Conservation (phyloP, 2,888 invertebrate genomes). For the Drosophila percnosoma region DNA sequence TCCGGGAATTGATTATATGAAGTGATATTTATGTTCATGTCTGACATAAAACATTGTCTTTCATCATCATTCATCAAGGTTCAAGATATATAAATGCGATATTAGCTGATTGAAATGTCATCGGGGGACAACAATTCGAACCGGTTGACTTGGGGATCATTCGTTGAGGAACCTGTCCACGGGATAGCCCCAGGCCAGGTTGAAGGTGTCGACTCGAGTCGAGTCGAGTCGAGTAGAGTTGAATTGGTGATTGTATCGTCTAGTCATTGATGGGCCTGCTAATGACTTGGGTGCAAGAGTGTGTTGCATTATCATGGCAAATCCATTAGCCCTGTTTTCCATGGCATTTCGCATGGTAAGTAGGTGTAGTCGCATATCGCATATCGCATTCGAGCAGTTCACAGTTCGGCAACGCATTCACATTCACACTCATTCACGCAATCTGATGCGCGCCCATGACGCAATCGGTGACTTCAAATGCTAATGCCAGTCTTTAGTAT, state of each 20-base stretch:
- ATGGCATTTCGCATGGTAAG: conserved; percentile 5
- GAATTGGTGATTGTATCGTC: conserved; percentile 40
- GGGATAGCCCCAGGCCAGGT: not conserved
- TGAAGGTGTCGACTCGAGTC: not conserved
- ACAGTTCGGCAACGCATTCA: not conserved
- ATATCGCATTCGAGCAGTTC: conserved; percentile 12
- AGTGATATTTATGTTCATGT: conserved; percentile 9
- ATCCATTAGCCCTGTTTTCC: conserved; percentile 49
- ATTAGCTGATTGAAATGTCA: conserved; percentile 51
- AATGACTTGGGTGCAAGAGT: conserved; percentile 45
- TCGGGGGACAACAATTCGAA: conserved; percentile 19
- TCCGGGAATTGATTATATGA: not conserved
- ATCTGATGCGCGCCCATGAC: conserved; percentile 43
- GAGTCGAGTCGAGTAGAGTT: conserved; percentile 29
- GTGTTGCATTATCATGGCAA: conserved; percentile 46
- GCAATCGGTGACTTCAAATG: conserved; percentile 58
- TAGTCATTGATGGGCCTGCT: conserved; percentile 35
- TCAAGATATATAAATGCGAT: conserved; percentile 13
- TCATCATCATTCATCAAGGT: conserved; percentile 27
- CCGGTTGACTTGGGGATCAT: conserved; percentile 28
- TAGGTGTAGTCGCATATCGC: conserved; percentile 2
- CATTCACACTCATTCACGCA: conserved; percentile 18
- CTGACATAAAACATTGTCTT: conserved; percentile 10
- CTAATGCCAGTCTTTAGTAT: conserved; percentile 70
- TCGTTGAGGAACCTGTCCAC: conserved; percentile 6